phyloP scores from a whole-genome alignment of 2,888 invertebrate genomes.

The Drosophila peninsularis region DNA sequence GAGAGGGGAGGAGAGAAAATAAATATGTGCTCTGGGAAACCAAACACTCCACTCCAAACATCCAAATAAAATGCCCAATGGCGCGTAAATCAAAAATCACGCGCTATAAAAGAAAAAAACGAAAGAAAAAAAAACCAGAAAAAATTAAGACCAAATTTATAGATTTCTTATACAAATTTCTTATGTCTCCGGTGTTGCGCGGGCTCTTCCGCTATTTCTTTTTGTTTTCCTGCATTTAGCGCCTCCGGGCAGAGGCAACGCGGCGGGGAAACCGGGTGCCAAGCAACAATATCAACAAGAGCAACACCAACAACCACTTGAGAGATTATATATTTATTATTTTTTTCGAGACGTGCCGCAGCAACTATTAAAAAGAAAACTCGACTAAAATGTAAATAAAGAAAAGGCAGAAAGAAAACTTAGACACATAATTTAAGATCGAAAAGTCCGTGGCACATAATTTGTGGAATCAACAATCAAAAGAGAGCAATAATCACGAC shows the following conservation, averaged over 20 bases:
- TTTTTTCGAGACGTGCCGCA: constrained; percentile 18
- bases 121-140: constrained; percentile 23
- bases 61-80: constrained; percentile 74
- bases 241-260: constrained; percentile 53
- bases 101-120: constrained; percentile 43
- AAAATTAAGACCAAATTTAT: constrained; percentile 74
- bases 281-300: constrained; percentile 32
- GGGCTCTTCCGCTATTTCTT: constrained; percentile 57
- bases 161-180: constrained; percentile 49
- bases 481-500: constrained; percentile 21
- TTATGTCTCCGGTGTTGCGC: constrained; percentile 26
- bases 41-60: constrained; percentile 59
- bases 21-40: constrained; percentile 67
- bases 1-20: constrained; percentile 32
- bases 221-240: constrained; percentile 71
- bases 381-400: constrained; percentile 10
- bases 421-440: constrained; percentile 19
- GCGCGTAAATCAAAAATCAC: constrained; percentile 79
- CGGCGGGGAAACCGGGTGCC: constrained; percentile 8
- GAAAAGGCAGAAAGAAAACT: constrained; percentile 1
- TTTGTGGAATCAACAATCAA: constrained; percentile 14
- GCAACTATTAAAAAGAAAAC: constrained; percentile 7
- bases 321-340: constrained; percentile 56
- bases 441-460: constrained; percentile 6
- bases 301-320: constrained; percentile 57